Percentiles rank a stretch among this genome's conserved stretches.
phyloP scores from a whole-genome alignment of 2,888 invertebrate genomes.

The Eucera pruinosa region DNA sequence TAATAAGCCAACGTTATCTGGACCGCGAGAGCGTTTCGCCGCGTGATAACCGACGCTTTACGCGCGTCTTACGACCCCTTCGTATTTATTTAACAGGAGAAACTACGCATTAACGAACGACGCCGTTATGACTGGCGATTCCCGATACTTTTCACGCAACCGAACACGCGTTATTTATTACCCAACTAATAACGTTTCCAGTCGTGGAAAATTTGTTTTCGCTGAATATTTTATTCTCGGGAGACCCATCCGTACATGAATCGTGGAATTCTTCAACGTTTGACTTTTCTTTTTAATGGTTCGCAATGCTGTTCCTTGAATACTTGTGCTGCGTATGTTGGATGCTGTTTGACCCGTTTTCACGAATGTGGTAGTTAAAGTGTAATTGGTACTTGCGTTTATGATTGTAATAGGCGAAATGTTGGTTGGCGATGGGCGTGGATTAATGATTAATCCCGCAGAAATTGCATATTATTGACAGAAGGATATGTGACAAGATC shows the following conservation, averaged over 20 bases:
- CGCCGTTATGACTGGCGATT: background rate
- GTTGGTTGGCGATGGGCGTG: background rate
- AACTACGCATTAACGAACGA: conserved; percentile 29
- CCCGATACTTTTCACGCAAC: conserved; percentile 21
- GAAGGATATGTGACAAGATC: background rate
- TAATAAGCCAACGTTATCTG: conserved; percentile 42
- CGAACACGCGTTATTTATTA: conserved; percentile 25
- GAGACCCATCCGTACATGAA: background rate
- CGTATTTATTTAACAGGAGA: conserved; percentile 39
- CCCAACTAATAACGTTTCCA: conserved; percentile 8
- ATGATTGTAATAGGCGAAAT: conserved; percentile 15
- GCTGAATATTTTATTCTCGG: conserved; percentile 16
- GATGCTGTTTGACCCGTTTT: background rate
- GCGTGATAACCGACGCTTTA: conserved; percentile 46
- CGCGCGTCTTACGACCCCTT: conserved; percentile 39
- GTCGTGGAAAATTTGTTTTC: conserved; percentile 9
- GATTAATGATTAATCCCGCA: background rate
- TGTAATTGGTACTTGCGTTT: background rate
- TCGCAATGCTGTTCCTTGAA: background rate
- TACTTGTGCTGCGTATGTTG: background rate
- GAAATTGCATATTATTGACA: background rate
- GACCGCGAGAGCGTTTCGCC: conserved; percentile 17
- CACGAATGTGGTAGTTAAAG: background rate
- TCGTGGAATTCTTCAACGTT: conserved; percentile 1
- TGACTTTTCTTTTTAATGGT: background rate